These are phyloP conservation scores for Athalia circularis DNA, from an alignment of 2,888 invertebrate genomes.

Conservation along the genomic window DNA sequence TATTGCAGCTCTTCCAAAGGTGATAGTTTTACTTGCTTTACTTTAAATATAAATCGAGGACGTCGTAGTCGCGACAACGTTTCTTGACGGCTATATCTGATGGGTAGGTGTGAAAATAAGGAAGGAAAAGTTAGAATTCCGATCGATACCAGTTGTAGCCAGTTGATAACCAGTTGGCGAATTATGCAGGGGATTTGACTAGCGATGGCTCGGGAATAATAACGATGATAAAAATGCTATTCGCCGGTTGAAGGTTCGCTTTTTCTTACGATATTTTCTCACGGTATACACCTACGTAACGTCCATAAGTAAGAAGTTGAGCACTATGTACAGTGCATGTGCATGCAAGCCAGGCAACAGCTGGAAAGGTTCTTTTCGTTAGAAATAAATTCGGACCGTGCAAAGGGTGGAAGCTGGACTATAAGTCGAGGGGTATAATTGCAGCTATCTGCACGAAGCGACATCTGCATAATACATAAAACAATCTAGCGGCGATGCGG, in stretches of 20 bases:
- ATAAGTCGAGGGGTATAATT: neutral
- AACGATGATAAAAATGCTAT: neutral
- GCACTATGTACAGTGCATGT: neutral
- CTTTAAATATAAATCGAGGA: neutral
- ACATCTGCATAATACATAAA: neutral
- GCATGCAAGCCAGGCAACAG: neutral
- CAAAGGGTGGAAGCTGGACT: neutral
- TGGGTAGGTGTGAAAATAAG: neutral
- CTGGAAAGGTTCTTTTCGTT: constrained; percentile 22
- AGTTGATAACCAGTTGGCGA: neutral
- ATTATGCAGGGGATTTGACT: neutral
- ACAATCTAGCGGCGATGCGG: neutral
- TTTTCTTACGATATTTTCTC: neutral
- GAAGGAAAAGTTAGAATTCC: neutral
- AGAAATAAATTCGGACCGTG: constrained; percentile 18
- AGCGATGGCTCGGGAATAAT: neutral
- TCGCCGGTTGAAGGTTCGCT: neutral
- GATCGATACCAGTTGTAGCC: neutral
- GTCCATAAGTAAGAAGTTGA: neutral
- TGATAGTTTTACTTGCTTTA: neutral
- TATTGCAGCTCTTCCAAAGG: neutral
- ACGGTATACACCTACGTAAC: neutral
- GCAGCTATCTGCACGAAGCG: neutral
- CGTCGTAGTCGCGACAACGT: too few species aligned
- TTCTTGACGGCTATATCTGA: too few species aligned